Conservation (phyloP, 2,797 vertebrate species). For the Anabas testudineus region DNA sequence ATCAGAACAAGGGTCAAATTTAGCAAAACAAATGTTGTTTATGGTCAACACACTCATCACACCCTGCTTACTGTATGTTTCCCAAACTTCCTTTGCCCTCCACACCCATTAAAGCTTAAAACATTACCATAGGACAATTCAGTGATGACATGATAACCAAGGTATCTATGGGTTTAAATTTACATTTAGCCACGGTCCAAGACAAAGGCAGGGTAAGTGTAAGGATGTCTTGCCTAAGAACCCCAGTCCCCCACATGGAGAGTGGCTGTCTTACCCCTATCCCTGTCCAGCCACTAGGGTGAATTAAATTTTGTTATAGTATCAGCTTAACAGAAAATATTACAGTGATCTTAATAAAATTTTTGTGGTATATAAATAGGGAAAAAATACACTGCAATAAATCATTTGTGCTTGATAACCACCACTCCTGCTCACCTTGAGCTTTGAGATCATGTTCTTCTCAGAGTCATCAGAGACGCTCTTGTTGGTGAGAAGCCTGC, state of each 20-base stretch:
- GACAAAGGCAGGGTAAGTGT: too few relatives aligned
- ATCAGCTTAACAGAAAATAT: neutral
- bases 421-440: constrained; percentile 87
- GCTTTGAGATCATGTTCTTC: constrained; percentile 99
- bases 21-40: neutral
- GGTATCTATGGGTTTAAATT: too few relatives aligned
- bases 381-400: too few relatives aligned
- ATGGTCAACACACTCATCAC: neutral
- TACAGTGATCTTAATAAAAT: too few relatives aligned
- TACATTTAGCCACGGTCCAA: too few relatives aligned
- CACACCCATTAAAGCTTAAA: neutral
- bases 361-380: too few relatives aligned
- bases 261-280: too few relatives aligned
- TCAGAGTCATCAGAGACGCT: constrained; percentile 99
- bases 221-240: too few relatives aligned
- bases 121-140: neutral
- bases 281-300: too few relatives aligned
- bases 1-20: constrained; percentile 11
- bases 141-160: neutral
- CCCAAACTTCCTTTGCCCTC: neutral
- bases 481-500: constrained; percentile 98
- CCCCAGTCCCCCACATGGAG: too few relatives aligned
- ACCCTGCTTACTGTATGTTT: neutral
- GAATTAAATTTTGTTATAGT: neutral
- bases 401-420: neutral